Percentiles rank a stretch among this genome's conserved stretches.
Conservation (phyloP, 2,888 invertebrate species). For the Drosophila niveifrons region DNA sequence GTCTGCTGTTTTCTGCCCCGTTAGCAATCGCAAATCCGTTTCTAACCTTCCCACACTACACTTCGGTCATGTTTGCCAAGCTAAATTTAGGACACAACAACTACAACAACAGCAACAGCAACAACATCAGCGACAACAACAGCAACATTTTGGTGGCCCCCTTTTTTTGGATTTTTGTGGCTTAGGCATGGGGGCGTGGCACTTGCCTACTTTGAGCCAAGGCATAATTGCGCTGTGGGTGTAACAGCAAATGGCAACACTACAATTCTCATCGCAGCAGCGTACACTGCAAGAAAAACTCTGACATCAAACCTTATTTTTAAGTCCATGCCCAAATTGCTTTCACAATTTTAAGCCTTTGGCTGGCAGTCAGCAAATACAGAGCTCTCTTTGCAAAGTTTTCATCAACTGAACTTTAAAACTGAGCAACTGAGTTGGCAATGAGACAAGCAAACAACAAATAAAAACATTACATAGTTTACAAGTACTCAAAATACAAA, state of each 20-base stretch:
- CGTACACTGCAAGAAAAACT: conserved; percentile 41
- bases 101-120: conserved; percentile 24
- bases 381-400: no score
- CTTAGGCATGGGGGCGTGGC: conserved; percentile 41
- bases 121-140: conserved; percentile 25
- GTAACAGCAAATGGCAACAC: conserved; percentile 25
- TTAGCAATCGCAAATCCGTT: conserved; percentile 54
- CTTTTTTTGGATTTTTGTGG: conserved; percentile 48
- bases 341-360: no score
- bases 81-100: conserved; percentile 59
- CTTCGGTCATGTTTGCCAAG: conserved; percentile 34
- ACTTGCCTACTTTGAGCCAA: conserved; percentile 5
- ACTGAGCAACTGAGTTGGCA: no score
- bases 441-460: no score
- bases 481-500: no score
- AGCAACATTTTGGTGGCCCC: conserved; percentile 32
- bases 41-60: conserved; percentile 21
- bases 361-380: no score
- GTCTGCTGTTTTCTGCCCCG: conserved; percentile 24
- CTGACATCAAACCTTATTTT: no score
- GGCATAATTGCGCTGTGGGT: conserved; percentile 38
- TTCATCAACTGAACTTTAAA: no score
- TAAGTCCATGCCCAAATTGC: no score
- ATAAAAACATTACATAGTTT: no score
- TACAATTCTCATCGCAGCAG: conserved; percentile 6